These are phyloP conservation scores for Mizuhopecten yessoensis DNA, from an alignment of 1,140 invertebrate genomes.

Conservation along the genomic window DNA sequence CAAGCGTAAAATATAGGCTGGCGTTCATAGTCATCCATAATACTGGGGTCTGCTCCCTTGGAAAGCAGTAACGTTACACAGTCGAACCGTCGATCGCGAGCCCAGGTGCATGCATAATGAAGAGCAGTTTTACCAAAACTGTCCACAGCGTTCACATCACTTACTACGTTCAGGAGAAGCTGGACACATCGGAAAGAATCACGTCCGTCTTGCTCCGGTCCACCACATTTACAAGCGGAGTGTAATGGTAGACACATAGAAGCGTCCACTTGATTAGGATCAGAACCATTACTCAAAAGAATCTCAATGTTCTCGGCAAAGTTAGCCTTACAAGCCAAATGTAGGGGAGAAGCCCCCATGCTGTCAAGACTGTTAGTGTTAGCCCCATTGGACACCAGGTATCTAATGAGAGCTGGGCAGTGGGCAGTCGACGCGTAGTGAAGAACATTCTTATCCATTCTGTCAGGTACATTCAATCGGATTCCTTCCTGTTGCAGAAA, in stretches of 20 bases:
- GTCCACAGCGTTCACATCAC: constrained; percentile 48
- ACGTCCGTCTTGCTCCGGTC: neutral
- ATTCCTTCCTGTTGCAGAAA: constrained; percentile 35
- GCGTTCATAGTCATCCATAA: constrained; percentile 27
- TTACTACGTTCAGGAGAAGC: neutral
- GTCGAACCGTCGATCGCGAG: constrained; percentile 44
- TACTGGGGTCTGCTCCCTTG: constrained; percentile 35
- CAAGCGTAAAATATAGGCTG: constrained; percentile 52
- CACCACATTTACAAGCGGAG: neutral
- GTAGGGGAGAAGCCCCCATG: constrained; percentile 29
- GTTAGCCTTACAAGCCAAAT: constrained; percentile 46
- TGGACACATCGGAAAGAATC: neutral
- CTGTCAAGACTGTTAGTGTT: constrained; percentile 7
- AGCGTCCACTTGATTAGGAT: constrained; percentile 1
- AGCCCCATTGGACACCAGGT: neutral
- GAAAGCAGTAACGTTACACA: constrained; percentile 41
- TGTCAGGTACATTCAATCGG: constrained; percentile 23
- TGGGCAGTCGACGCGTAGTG: constrained; percentile 49
- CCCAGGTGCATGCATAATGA: constrained; percentile 44
- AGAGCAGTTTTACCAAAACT: constrained; percentile 48
- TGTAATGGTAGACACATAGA: constrained; percentile 46
- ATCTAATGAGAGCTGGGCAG: neutral
- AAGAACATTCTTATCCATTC: neutral
- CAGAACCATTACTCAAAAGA: constrained; percentile 43
- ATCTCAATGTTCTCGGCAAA: neutral